phyloP scores from a whole-genome alignment of 2,113 vertebrate species.

The Scolopax mira region DNA sequence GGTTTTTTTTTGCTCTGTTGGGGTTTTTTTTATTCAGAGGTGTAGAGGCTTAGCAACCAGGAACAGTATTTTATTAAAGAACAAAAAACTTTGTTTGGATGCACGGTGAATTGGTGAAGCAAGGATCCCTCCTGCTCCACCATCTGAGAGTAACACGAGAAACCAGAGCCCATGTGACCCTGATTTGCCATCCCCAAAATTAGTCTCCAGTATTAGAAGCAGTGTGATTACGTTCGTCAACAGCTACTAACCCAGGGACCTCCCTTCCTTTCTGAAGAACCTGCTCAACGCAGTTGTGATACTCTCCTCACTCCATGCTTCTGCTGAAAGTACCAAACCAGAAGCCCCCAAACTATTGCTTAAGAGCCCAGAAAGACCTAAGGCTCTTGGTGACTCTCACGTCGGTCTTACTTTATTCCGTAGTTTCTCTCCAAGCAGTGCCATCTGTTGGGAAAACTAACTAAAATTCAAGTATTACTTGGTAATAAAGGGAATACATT shows the following conservation, averaged over 20 bases:
- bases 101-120: neutral
- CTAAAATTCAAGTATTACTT: neutral
- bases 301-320: neutral
- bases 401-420: neutral
- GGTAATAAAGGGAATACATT: neutral
- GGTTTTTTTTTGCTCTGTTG: too few species aligned
- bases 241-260: neutral
- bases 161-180: neutral
- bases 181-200: neutral
- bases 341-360: neutral
- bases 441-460: slow-evolving; percentile 39
- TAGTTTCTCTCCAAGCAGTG: slow-evolving; percentile 34
- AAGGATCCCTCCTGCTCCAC: neutral
- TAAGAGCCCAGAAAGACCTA: neutral
- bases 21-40: neutral
- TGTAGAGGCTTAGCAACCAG: neutral
- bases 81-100: neutral
- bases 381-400: neutral
- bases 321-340: neutral
- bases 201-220: neutral
- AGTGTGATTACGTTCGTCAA: neutral
- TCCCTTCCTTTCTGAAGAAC: neutral
- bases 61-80: neutral
- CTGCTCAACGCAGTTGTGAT: neutral
- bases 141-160: neutral